A percentile compares a stretch with the other conserved stretches of the same genome.
Evolutionary conservation across 2,113 vertebrate genomes (phyloP).

Genomic region (Lasiurus cinereus): DNA sequence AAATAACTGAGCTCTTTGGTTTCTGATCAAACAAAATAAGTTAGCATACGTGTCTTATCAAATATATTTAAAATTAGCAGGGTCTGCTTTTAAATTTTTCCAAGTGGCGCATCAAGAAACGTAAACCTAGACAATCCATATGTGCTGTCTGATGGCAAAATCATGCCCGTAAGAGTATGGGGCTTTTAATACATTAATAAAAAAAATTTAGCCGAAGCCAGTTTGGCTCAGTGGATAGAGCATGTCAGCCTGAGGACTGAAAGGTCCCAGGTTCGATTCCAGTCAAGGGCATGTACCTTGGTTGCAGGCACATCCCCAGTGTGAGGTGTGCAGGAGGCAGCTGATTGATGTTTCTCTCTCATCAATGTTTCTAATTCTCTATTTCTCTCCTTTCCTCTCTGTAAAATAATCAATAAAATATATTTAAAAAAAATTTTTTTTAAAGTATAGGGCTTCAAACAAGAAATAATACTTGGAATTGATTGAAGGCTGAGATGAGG

Average conservation of each 20-base stretch:
- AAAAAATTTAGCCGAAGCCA: no score
- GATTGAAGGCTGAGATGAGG: background rate
- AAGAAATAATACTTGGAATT: background rate
- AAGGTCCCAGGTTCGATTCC: no score
- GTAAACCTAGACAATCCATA: background rate
- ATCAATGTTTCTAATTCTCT: no score
- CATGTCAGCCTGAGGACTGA: no score
- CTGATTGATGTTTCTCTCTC: no score
- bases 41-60: background rate
- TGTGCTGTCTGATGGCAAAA: background rate
- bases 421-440: no score
- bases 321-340: no score
- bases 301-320: no score
- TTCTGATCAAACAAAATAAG: conserved; percentile 17
- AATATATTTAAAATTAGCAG: background rate
- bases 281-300: no score
- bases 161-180: background rate
- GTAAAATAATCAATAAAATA: no score
- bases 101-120: background rate
- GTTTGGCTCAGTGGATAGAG: no score
- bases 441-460: background rate
- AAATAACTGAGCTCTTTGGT: conserved; percentile 5
- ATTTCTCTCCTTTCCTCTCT: no score
- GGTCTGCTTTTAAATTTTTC: conserved; percentile 13
- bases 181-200: background rate